phyloP scores from a whole-genome alignment of 2,797 vertebrate genomes.

The Pipistrellus kuhlii region DNA sequence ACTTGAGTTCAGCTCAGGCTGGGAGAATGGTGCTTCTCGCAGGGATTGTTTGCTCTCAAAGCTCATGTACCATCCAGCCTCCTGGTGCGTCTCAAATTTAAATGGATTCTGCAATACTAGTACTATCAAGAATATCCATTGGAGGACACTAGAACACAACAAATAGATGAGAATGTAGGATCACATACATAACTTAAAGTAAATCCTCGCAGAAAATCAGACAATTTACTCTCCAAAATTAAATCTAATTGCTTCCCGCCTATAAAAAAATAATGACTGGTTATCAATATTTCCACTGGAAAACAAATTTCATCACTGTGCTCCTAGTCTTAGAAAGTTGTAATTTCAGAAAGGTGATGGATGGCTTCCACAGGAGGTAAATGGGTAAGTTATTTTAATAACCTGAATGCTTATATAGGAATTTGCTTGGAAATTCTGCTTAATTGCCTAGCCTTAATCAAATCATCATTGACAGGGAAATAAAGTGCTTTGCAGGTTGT shows the following conservation, averaged over 20 bases:
- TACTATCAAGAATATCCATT: constrained; percentile 86
- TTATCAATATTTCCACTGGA: not conserved
- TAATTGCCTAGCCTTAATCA: constrained; percentile 2
- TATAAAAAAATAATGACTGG: not conserved
- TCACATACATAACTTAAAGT: constrained; percentile 2
- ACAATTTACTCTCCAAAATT: constrained; percentile 50
- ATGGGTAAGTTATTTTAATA: constrained; percentile 48
- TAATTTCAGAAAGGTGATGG: constrained; percentile 37
- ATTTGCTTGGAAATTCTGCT: constrained; percentile 29
- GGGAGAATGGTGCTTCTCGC: not conserved
- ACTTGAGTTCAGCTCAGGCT: not conserved
- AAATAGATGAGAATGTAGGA: constrained; percentile 72
- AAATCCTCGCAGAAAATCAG: constrained; percentile 12
- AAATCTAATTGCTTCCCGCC: not conserved
- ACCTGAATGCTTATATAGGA: not conserved
- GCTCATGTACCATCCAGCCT: not conserved
- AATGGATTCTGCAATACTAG: constrained; percentile 46
- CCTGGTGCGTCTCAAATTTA: constrained; percentile 23
- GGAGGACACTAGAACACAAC: constrained; percentile 89
- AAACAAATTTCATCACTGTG: not conserved
- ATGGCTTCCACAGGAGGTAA: constrained; percentile 49
- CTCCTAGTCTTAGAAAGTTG: not conserved
- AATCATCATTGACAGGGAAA: not conserved
- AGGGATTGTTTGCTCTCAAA: not conserved
- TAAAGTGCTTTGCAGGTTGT: not conserved